Percentiles rank a stretch among this genome's conserved stretches.
Evolutionary conservation across 2,888 invertebrate species (phyloP).

Genomic region (Caenorhabditis panamensis): DNA sequence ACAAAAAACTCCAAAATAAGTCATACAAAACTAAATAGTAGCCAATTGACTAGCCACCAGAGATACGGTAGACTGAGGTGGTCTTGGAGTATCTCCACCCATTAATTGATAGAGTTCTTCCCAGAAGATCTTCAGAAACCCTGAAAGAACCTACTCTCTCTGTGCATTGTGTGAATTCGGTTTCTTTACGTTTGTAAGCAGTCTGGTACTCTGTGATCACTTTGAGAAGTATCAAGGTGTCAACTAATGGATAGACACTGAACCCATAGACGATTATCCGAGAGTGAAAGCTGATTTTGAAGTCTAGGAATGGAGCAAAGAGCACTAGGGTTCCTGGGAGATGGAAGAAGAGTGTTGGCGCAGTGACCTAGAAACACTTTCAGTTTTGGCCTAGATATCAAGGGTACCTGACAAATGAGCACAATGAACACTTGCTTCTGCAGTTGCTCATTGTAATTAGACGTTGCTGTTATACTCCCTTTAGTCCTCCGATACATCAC

Average conservation of each 20-base stretch:
- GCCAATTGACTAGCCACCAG: not conserved
- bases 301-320: slow-evolving; percentile 31
- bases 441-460: slow-evolving; percentile 19
- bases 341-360: slow-evolving; percentile 35
- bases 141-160: too few species aligned
- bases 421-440: slow-evolving; percentile 38
- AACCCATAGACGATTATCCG: slow-evolving; percentile 34
- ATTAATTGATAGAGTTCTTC: not conserved
- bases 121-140: not conserved
- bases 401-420: slow-evolving; percentile 7
- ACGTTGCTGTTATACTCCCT: slow-evolving; percentile 18
- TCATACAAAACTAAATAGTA: not conserved
- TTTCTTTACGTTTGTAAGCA: slow-evolving; percentile 28
- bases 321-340: slow-evolving; percentile 20
- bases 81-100: not conserved
- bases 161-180: too few species aligned
- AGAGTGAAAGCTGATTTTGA: slow-evolving; percentile 30
- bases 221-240: slow-evolving; percentile 20
- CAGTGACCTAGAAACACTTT: not conserved
- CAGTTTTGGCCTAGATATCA: not conserved
- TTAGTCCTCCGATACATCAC: slow-evolving; percentile 20
- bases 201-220: slow-evolving; percentile 30
- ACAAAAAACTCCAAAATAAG: too few species aligned
- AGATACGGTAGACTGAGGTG: not conserved
- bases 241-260: slow-evolving; percentile 36